Conservation (phyloP, 2,888 invertebrate species). For the Drosophila cognata region DNA sequence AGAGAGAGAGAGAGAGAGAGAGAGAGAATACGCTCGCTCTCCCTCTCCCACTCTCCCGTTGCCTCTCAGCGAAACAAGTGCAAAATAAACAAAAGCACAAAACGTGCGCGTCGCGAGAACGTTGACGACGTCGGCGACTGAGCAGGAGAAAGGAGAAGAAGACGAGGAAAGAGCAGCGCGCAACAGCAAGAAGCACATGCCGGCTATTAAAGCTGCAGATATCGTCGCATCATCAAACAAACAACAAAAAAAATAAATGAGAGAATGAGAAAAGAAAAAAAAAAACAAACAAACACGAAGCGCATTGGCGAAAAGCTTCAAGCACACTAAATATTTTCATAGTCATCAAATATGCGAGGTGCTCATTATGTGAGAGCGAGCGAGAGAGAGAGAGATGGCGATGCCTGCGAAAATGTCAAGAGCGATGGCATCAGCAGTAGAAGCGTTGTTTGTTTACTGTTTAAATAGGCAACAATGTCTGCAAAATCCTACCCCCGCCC, state of each 20-base stretch:
- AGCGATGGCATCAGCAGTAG: constrained; percentile 11
- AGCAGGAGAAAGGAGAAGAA: neutral
- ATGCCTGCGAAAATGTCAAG: constrained; percentile 33
- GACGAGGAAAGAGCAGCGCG: constrained; percentile 8
- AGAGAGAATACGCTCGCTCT: constrained; percentile 3
- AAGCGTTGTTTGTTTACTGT: constrained; percentile 48
- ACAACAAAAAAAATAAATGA: constrained; percentile 12
- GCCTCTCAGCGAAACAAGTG: constrained; percentile 39
- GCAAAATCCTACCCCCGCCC: neutral
- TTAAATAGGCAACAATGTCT: constrained; percentile 28
- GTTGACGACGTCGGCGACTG: neutral
- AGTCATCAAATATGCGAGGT: constrained; percentile 43
- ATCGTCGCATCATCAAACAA: constrained; percentile 37
- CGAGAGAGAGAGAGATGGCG: neutral
- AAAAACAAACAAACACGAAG: constrained; percentile 36
- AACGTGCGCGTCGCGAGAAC: constrained; percentile 47
- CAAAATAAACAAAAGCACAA: constrained; percentile 72
- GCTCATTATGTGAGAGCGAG: constrained; percentile 20
- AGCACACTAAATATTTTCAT: constrained; percentile 46
- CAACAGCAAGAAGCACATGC: constrained; percentile 35
- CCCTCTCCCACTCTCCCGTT: neutral
- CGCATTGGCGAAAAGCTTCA: constrained; percentile 50
- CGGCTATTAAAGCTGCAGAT: constrained; percentile 36
- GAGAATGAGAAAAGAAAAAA: neutral
- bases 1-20: neutral